Evolutionary conservation across 2,888 invertebrate species (phyloP).

Genomic region (Clitarchus hookeri): DNA sequence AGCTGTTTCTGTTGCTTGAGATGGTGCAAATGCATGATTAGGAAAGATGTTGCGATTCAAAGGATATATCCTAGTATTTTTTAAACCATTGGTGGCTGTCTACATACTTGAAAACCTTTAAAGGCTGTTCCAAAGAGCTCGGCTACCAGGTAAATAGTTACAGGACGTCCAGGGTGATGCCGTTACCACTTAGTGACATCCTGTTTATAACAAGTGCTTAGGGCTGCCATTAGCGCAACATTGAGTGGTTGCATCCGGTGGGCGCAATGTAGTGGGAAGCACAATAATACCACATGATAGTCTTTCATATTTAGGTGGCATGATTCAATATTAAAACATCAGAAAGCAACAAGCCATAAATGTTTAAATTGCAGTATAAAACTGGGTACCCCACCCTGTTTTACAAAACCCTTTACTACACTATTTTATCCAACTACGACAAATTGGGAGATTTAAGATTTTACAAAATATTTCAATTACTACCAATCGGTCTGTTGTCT

Average conservation of each 20-base stretch:
- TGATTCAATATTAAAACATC: too few species aligned
- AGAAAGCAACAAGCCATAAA: too few species aligned
- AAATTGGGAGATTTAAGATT: too few species aligned
- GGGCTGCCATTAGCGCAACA: constrained; percentile 44
- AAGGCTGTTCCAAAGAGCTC: constrained; percentile 41
- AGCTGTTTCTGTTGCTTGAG: neutral
- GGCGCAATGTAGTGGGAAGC: constrained; percentile 47
- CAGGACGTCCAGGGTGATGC: constrained; percentile 33
- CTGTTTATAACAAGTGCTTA: constrained; percentile 43
- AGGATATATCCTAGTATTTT: constrained; percentile 41
- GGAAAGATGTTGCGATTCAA: constrained; percentile 33
- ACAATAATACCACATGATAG: constrained; percentile 45
- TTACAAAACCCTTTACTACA: too few species aligned
- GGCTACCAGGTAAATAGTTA: constrained; percentile 40
- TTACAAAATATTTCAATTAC: too few species aligned
- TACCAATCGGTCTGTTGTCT: too few species aligned
- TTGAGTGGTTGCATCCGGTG: constrained; percentile 46
- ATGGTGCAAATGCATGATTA: neutral
- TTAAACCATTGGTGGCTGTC: constrained; percentile 41
- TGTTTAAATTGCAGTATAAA: too few species aligned
- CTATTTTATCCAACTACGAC: too few species aligned
- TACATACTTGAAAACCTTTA: constrained; percentile 39
- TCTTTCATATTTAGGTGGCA: too few species aligned
- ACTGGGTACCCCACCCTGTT: too few species aligned
- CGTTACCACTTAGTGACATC: constrained; percentile 42